These are phyloP conservation scores for Brenthis hecate DNA, from an alignment of 2,888 invertebrate species.

Conservation along the genomic window DNA sequence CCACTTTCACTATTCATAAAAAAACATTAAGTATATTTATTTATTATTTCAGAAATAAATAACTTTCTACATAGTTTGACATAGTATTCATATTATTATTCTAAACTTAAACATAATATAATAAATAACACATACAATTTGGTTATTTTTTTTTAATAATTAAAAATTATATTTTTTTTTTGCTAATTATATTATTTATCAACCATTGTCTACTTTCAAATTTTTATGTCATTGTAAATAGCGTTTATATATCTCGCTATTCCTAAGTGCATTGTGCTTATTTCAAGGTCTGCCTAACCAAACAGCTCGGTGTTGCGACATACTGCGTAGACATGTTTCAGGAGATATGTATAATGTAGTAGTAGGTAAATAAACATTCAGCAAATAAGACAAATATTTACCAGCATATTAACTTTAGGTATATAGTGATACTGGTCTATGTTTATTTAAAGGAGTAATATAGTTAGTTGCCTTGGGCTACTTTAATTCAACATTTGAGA, in stretches of 20 bases:
- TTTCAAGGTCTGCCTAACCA: conserved; percentile 22
- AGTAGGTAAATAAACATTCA: background rate
- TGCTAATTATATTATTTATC: background rate
- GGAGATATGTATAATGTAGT: background rate
- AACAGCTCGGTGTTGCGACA: conserved; percentile 17
- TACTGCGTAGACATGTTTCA: conserved; percentile 14
- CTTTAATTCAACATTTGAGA: too few species aligned
- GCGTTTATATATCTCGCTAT: background rate
- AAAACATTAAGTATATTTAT: background rate
- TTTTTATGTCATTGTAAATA: conserved; percentile 2
- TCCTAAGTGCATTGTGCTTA: conserved; percentile 24
- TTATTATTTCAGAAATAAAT: background rate
- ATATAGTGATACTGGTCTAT: too few species aligned
- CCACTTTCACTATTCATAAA: too few species aligned
- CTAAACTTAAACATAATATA: background rate
- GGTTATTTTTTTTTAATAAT: too few species aligned
- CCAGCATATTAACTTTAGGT: background rate
- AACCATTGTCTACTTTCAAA: background rate
- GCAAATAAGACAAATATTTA: background rate
- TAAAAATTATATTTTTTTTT: background rate
- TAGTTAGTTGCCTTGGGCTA: too few species aligned
- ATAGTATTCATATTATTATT: background rate
- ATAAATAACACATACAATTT: too few species aligned
- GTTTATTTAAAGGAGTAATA: too few species aligned
- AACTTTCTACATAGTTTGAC: background rate